A percentile compares a stretch with the other conserved stretches of the same genome.
Evolutionary conservation across 2,888 invertebrate genomes (phyloP).

Genomic region (Oscheius onirici): DNA sequence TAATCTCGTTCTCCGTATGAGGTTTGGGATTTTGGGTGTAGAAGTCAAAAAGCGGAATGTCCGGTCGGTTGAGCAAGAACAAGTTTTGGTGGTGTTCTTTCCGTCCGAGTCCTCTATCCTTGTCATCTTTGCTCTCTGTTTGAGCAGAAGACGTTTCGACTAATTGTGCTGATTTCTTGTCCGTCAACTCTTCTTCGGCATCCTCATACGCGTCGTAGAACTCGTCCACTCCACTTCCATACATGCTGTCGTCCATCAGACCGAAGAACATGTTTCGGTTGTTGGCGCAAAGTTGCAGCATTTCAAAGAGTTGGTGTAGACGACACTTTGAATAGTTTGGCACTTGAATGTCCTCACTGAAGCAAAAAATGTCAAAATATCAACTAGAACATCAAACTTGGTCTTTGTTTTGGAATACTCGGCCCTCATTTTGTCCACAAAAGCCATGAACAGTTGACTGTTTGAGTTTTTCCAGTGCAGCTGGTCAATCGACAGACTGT

Average conservation of each 20-base stretch:
- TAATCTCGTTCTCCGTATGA: constrained; percentile 94
- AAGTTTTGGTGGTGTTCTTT: constrained; percentile 15
- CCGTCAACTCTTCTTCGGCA: neutral
- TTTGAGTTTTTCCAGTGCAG: constrained; percentile 28
- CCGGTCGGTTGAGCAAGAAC: neutral
- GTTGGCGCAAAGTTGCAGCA: constrained; percentile 78
- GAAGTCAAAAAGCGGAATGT: constrained; percentile 27
- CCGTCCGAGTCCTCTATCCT: constrained; percentile 9
- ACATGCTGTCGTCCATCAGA: neutral
- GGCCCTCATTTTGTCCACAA: constrained; percentile 87
- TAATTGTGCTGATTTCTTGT: neutral
- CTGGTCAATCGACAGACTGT: constrained; percentile 2
- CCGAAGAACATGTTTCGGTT: constrained; percentile 68
- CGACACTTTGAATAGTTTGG: constrained; percentile 77
- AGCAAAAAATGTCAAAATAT: too few species aligned
- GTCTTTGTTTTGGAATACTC: constrained; percentile 83
- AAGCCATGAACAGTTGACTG: constrained; percentile 82
- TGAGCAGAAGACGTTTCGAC: too few species aligned
- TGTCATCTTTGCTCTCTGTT: neutral
- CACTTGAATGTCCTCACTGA: constrained; percentile 24
- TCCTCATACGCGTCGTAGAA: constrained; percentile 76
- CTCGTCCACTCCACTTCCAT: constrained; percentile 75
- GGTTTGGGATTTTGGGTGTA: constrained; percentile 83
- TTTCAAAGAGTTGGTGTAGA: constrained; percentile 90
- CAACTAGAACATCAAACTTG: too few species aligned